Evolutionary conservation across 2,888 invertebrate genomes (phyloP).

Genomic region (Pristionchus japonicus): DNA sequence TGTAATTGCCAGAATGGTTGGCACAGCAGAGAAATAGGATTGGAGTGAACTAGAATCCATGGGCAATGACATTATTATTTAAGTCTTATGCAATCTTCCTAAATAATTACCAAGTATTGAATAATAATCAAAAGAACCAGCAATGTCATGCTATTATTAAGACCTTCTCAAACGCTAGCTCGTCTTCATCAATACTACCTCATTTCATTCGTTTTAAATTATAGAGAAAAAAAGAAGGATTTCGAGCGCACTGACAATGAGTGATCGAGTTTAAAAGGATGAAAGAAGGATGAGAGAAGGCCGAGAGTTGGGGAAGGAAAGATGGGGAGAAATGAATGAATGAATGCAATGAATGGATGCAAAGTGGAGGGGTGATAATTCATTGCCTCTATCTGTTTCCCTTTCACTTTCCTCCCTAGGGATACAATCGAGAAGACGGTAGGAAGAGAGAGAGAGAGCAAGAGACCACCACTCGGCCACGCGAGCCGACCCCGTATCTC

Average conservation of each 20-base stretch:
- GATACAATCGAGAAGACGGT: background rate
- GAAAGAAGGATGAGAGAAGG: too few species aligned
- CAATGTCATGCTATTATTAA: too few species aligned
- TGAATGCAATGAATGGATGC: background rate
- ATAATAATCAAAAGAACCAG: background rate
- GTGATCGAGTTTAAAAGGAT: constrained; percentile 13
- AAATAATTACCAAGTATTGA: background rate
- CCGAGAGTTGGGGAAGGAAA: too few species aligned
- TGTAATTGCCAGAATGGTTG: constrained; percentile 31
- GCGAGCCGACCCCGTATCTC: background rate
- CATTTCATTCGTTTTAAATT: constrained; percentile 5
- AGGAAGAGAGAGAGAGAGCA: background rate
- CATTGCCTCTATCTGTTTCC: constrained; percentile 4
- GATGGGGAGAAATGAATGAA: constrained; percentile 6
- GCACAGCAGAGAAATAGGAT: constrained; percentile 5
- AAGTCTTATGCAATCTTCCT: background rate
- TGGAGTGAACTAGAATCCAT: constrained; percentile 11
- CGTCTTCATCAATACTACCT: background rate
- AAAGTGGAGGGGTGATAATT: constrained; percentile 1
- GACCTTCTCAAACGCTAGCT: too few species aligned
- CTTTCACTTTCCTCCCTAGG: background rate
- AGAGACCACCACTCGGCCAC: background rate
- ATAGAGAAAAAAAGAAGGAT: background rate
- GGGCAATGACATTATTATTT: constrained; percentile 1
- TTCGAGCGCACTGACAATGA: background rate